Evolutionary conservation across 2,113 vertebrate genomes (phyloP).

Genomic region (Cephalopterus ornatus): DNA sequence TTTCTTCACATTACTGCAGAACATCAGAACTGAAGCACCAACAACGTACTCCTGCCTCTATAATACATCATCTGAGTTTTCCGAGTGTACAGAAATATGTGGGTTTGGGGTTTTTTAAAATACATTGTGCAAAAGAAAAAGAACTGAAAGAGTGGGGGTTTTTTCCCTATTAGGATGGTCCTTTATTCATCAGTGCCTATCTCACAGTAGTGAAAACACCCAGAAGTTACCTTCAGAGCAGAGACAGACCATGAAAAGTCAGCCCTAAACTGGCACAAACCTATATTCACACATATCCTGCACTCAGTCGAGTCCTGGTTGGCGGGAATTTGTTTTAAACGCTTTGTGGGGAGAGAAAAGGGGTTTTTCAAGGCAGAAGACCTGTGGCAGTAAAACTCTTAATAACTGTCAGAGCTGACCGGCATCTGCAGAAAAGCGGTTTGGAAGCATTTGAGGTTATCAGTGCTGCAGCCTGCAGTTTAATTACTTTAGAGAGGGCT

Average conservation of each 20-base stretch:
- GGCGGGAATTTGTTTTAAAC: background rate
- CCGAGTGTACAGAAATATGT: background rate
- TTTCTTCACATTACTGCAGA: constrained; percentile 16
- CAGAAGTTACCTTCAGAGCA: background rate
- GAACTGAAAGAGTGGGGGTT: rapidly evolving
- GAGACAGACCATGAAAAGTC: background rate
- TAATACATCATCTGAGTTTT: background rate
- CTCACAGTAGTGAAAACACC: background rate
- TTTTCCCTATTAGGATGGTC: background rate
- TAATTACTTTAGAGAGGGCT: constrained; percentile 33
- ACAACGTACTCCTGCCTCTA: background rate
- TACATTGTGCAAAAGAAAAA: background rate
- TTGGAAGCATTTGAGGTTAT: constrained; percentile 24
- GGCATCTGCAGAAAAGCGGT: constrained; percentile 2
- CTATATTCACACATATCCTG: background rate
- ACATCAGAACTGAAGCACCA: background rate
- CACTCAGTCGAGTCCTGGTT: background rate
- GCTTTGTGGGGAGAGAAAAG: background rate
- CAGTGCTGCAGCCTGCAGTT: background rate
- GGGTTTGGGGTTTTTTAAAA: background rate
- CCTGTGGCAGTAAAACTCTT: background rate
- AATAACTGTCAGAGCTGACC: background rate
- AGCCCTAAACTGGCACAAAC: background rate
- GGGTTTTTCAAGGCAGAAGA: background rate
- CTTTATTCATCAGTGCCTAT: background rate